Evolutionary conservation across 2,888 invertebrate species (phyloP).

Genomic region (Eupithecia dodoneata): DNA sequence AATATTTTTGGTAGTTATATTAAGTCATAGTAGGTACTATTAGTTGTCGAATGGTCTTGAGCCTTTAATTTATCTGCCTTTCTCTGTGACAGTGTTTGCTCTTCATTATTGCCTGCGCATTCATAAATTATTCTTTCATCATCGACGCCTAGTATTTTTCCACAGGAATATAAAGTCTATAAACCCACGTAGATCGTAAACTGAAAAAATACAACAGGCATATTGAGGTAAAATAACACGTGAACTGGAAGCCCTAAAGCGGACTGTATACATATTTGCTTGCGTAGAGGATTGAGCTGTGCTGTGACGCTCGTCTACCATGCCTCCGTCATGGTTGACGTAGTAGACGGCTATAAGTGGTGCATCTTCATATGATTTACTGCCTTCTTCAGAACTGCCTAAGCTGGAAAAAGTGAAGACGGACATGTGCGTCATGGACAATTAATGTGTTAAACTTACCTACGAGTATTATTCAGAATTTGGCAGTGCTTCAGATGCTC

Average conservation of each 20-base stretch:
- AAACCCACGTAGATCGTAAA: slow-evolving; percentile 40
- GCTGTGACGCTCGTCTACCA: slow-evolving; percentile 57
- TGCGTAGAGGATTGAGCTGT: slow-evolving; percentile 69
- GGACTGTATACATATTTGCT: slow-evolving; percentile 64
- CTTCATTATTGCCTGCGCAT: neutral
- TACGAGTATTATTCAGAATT: too few relatives aligned
- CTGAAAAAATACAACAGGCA: slow-evolving; percentile 41
- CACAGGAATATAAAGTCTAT: slow-evolving; percentile 33
- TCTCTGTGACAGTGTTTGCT: neutral
- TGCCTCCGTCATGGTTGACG: slow-evolving; percentile 46
- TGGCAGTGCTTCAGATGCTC: too few relatives aligned
- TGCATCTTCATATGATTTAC: neutral
- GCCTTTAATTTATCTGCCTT: neutral
- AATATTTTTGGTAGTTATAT: neutral
- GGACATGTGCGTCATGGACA: neutral
- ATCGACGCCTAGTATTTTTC: slow-evolving; percentile 28
- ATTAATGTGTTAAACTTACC: too few relatives aligned
- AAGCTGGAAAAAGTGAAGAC: too few relatives aligned
- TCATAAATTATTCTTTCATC: neutral
- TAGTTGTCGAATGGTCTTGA: too few relatives aligned
- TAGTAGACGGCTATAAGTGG: slow-evolving; percentile 9
- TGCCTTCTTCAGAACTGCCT: neutral
- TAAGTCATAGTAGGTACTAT: neutral
- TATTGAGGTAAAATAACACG: slow-evolving; percentile 47
- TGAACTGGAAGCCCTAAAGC: slow-evolving; percentile 53